phyloP scores from a whole-genome alignment of 2,797 vertebrate species.

The Cyclopterus lumpus region DNA sequence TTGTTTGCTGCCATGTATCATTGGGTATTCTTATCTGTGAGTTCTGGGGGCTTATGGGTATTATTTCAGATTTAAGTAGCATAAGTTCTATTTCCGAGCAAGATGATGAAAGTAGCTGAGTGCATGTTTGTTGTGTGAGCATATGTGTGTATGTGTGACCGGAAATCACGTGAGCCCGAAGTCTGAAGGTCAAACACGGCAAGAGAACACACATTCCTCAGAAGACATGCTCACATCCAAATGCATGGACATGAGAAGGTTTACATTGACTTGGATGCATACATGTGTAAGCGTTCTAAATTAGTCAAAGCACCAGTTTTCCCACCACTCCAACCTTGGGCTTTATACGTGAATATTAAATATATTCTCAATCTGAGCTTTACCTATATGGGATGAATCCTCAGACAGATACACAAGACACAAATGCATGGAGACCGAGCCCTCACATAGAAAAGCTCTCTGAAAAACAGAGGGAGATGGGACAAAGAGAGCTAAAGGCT shows the following conservation, averaged over 20 bases:
- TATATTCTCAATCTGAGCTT: constrained; percentile 59
- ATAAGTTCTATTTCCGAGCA: constrained; percentile 65
- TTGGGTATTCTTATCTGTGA: constrained; percentile 61
- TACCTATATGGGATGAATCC: constrained; percentile 38
- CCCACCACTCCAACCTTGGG: constrained; percentile 32
- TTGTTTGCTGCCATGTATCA: constrained; percentile 57
- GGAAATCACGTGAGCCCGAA: constrained; percentile 79
- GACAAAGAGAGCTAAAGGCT: constrained; percentile 33
- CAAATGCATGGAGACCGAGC: constrained; percentile 13
- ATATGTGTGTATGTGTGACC: constrained; percentile 43
- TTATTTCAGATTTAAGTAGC: constrained; percentile 63
- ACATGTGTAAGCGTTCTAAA: constrained; percentile 50
- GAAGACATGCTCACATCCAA: constrained; percentile 78
- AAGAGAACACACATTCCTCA: constrained; percentile 81
- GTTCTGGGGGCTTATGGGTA: constrained; percentile 54
- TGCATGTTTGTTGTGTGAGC: constrained; percentile 41
- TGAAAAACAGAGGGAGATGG: constrained; percentile 23
- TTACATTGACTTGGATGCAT: constrained; percentile 43
- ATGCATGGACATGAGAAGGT: constrained; percentile 53
- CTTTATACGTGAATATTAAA: constrained; percentile 66
- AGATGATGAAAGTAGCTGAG: constrained; percentile 69
- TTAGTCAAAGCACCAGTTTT: constrained; percentile 38
- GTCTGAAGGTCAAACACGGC: constrained; percentile 82
- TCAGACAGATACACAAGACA: constrained; percentile 26
- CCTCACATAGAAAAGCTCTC: constrained; percentile 13